phyloP scores from a whole-genome alignment of 2,888 invertebrate genomes.

The Spisula subtruncata region DNA sequence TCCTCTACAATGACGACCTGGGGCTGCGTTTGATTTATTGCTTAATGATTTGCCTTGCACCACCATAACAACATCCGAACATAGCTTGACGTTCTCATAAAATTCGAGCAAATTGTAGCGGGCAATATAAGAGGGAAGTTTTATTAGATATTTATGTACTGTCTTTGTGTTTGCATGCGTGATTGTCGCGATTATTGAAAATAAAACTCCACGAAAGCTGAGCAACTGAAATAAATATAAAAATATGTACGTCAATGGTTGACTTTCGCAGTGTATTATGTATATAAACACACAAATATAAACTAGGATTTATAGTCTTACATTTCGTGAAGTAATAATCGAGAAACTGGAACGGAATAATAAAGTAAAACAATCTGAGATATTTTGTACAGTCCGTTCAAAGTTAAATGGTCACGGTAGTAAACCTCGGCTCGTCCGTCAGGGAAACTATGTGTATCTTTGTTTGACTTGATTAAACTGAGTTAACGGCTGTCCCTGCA shows the following conservation, averaged over 20 bases:
- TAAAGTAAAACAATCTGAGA: too few relatives aligned
- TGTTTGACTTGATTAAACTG: too few relatives aligned
- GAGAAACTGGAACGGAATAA: too few relatives aligned
- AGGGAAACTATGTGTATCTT: too few relatives aligned
- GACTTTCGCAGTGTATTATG: not conserved
- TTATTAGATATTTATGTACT: slow-evolving; percentile 30
- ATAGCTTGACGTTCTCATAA: slow-evolving; percentile 45
- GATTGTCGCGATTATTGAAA: slow-evolving; percentile 5
- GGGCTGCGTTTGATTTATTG: slow-evolving; percentile 51
- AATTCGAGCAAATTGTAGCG: slow-evolving; percentile 42
- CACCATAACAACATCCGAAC: slow-evolving; percentile 43
- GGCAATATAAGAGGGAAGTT: slow-evolving; percentile 8
- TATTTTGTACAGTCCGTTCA: not conserved
- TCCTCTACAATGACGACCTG: slow-evolving; percentile 41
- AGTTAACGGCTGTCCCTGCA: too few relatives aligned
- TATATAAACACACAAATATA: not conserved
- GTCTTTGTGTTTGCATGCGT: not conserved
- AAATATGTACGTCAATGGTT: not conserved
- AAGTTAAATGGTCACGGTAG: too few relatives aligned
- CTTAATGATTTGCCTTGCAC: slow-evolving; percentile 54
- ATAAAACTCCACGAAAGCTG: not conserved
- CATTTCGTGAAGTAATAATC: too few relatives aligned
- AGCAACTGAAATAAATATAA: not conserved
- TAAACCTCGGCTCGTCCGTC: too few relatives aligned
- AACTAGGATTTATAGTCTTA: not conserved